These are phyloP conservation scores for Aricia agestis DNA, from an alignment of 1,140 invertebrate genomes.

Conservation along the genomic window DNA sequence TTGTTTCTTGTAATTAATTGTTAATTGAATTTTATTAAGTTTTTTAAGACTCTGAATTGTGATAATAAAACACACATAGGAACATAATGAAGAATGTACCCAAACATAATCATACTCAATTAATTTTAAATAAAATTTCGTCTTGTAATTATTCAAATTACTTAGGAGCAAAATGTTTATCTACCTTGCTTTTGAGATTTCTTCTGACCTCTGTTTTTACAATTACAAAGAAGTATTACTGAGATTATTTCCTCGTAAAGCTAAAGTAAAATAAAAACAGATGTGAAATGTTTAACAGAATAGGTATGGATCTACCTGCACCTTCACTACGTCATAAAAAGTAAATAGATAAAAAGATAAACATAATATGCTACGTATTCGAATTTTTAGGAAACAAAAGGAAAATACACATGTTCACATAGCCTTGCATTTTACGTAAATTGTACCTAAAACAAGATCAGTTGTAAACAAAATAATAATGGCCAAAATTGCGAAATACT, in stretches of 20 bases:
- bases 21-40: neutral
- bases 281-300: neutral
- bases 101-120: no score
- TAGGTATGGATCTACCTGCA: neutral
- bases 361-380: conserved; percentile 9
- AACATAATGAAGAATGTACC: no score
- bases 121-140: no score
- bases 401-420: conserved; percentile 3
- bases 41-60: no score
- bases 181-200: no score
- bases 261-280: neutral
- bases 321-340: neutral
- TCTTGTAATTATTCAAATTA: no score
- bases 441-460: neutral
- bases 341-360: neutral
- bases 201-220: no score
- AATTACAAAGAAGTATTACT: no score
- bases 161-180: no score
- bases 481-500: neutral
- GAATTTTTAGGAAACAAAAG: neutral
- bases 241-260: neutral
- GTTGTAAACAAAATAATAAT: neutral
- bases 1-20: neutral
- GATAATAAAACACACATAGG: no score
- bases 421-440: conserved; percentile 7